Evolutionary conservation across 2,113 vertebrate species (phyloP), one percentile per base, ranked within the genome.

Genomic region (Oncorhynchus masou): DNA sequence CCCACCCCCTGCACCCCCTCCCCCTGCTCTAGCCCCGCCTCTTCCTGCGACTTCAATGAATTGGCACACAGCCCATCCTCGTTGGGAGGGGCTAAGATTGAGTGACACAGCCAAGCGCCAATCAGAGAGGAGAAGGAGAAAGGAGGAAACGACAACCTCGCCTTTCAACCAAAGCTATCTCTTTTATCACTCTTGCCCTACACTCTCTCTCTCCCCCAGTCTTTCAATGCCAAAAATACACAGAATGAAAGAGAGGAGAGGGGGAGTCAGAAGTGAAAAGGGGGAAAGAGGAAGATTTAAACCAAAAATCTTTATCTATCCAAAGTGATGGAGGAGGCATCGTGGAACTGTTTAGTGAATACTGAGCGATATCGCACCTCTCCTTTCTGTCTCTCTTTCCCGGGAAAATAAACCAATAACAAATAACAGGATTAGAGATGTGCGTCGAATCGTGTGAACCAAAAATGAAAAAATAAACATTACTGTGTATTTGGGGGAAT

Each of bases 1-100:
- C 94, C 94, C n/a, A 91, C 92, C 62, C 94, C 93, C 24, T 94
- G 94, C 75, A 94, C 94, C 45, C 93, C 94, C 25, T 95, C 95
- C 68, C 93, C 91, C 59, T 94, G 93, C 88, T 94, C 92, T 15
- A 93, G 92, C 87, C 92, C 93, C 66, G 85, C 89, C 81, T 94
- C 93, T 85, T 93, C 91, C 85, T 94, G 93, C 82, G 95, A 93
- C 92, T 95, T 93, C 77, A 93, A 93, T 48, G 93, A 85, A 77
- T 89, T 94, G 87, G 92, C 94, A 86, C 95, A 96, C 93, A 93
- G 92, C 90, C 94, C 95, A 59, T 86, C 94, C 27, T 87, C 88
- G 87, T 90, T 93, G 92, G 93, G 85, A 75, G 94, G 92, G 81
- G 88, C 91, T 88, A 95, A 93, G 91, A 92, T 93, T 0, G 95